These are phyloP conservation scores for Boloria euphrosyne DNA, from an alignment of 2,888 invertebrate genomes.

Conservation along the genomic window DNA sequence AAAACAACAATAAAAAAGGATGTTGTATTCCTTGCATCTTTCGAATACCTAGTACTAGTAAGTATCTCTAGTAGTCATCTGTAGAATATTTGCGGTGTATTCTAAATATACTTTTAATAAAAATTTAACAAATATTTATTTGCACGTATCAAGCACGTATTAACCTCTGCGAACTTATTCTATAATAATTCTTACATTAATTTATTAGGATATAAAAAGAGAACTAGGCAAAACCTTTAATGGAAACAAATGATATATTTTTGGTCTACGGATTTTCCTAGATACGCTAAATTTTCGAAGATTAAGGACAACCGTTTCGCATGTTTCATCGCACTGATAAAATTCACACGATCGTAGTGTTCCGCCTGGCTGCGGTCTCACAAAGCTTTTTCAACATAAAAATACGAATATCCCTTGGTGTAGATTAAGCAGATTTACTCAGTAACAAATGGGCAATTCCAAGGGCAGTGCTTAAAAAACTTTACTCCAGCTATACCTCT, in stretches of 20 bases:
- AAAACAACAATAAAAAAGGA: too few relatives aligned
- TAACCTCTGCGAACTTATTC: too few relatives aligned
- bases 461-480: constrained; percentile 49
- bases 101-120: too few relatives aligned
- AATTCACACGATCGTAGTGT: constrained; percentile 30
- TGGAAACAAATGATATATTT: not conserved
- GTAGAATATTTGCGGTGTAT: too few relatives aligned
- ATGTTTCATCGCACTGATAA: constrained; percentile 35
- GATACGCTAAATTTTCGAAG: constrained; percentile 6
- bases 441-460: constrained; percentile 51
- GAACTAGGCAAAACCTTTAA: not conserved
- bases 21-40: too few relatives aligned
- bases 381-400: constrained; percentile 27
- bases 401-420: constrained; percentile 20
- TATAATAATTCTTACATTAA: too few relatives aligned
- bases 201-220: too few relatives aligned
- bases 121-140: too few relatives aligned
- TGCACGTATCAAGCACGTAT: too few relatives aligned
- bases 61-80: too few relatives aligned
- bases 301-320: constrained; percentile 13
- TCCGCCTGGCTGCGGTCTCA: constrained; percentile 28
- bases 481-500: constrained; percentile 28
- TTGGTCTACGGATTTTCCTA: not conserved
- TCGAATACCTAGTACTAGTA: too few relatives aligned
- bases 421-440: constrained; percentile 28